These are phyloP conservation scores for Schizopygopsis pylzovi DNA, from an alignment of 2,797 vertebrate genomes.

Conservation along the genomic window DNA sequence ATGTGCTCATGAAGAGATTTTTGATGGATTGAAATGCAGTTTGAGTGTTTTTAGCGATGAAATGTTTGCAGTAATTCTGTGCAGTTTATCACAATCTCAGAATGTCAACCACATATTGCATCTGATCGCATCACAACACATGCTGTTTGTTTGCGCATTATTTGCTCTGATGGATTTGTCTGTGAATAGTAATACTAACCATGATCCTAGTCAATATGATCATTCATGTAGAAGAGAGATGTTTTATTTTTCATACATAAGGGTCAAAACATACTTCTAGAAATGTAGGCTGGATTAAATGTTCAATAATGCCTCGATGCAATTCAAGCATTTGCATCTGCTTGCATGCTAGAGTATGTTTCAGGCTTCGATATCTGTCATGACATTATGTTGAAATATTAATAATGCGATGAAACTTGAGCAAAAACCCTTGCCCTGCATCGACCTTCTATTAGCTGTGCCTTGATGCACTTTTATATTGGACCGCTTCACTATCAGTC, in stretches of 20 bases:
- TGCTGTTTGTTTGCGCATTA: background rate
- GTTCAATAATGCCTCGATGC: background rate
- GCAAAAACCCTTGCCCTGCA: slow-evolving; percentile 20
- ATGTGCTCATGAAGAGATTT: background rate
- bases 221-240: background rate
- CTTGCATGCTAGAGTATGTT: background rate
- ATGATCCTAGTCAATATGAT: background rate
- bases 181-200: slow-evolving; percentile 31
- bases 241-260: background rate
- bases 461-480: slow-evolving; percentile 81
- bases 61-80: slow-evolving; percentile 24
- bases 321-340: background rate
- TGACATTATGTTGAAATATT: background rate
- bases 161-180: slow-evolving; percentile 28
- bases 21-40: slow-evolving; percentile 23
- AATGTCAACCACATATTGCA: slow-evolving; percentile 24
- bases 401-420: slow-evolving; percentile 41
- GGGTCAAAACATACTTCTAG: background rate
- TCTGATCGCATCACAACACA: slow-evolving; percentile 12
- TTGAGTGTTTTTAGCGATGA: slow-evolving; percentile 27
- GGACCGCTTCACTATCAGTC: slow-evolving; percentile 66
- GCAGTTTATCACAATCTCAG: slow-evolving; percentile 33
- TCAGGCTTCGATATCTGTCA: background rate
- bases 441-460: slow-evolving; percentile 73
- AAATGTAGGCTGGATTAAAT: background rate